Evolutionary conservation across 2,797 vertebrate genomes (phyloP).

Genomic region (Coracias cyanogaster): DNA sequence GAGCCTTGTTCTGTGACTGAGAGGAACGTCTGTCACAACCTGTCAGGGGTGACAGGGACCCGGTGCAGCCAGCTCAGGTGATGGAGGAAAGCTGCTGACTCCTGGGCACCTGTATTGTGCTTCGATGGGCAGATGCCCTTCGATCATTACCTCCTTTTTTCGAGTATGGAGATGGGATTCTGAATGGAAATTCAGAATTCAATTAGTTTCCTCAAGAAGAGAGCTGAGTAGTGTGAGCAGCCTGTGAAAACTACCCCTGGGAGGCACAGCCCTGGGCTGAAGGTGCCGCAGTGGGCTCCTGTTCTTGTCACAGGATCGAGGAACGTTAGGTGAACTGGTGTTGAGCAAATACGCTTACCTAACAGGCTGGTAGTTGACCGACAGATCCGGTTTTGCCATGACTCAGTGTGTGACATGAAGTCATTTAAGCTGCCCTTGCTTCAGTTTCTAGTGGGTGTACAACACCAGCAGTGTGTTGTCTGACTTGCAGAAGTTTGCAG

Average conservation of each 20-base stretch:
- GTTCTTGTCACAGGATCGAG: background rate
- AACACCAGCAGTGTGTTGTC: background rate
- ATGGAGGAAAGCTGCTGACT: background rate
- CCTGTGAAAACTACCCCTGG: background rate
- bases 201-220: background rate
- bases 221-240: background rate
- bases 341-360: background rate
- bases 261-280: background rate
- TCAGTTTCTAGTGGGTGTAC: background rate
- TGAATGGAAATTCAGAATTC: background rate
- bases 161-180: background rate
- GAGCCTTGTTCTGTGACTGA: background rate
- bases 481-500: background rate
- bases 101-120: too few relatives aligned
- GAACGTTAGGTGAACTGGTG: background rate
- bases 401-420: background rate
- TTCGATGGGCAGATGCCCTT: background rate
- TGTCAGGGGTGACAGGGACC: background rate
- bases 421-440: background rate
- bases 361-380: background rate
- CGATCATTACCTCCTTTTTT: background rate
- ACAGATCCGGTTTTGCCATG: background rate
- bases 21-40: background rate
- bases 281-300: background rate
- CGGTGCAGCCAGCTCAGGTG: background rate